These are phyloP conservation scores for Australoheros scitulus DNA, from an alignment of 2,113 vertebrate species.

Conservation along the genomic window DNA sequence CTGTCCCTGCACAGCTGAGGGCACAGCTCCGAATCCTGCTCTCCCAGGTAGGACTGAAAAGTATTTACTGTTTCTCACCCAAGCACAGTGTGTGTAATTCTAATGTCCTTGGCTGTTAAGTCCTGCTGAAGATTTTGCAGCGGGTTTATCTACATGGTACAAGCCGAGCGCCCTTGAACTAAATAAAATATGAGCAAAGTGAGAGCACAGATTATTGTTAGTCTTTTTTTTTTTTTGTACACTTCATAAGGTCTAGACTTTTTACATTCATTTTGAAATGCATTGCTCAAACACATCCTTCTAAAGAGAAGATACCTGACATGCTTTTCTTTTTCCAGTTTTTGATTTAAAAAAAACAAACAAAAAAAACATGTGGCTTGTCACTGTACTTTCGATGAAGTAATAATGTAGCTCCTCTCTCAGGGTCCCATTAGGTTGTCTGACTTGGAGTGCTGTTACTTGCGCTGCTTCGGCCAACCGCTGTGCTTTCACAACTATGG, in stretches of 20 bases:
- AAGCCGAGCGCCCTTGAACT: neutral
- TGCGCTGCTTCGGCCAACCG: slow-evolving; percentile 78
- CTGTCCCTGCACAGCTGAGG: slow-evolving; percentile 82
- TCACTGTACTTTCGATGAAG: neutral
- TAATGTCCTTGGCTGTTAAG: neutral
- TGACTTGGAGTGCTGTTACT: slow-evolving; percentile 83
- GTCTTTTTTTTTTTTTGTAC: neutral
- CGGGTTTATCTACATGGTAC: neutral
- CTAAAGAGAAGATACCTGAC: neutral
- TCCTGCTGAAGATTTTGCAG: neutral
- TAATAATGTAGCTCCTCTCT: slow-evolving; percentile 33
- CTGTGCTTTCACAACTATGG: slow-evolving; percentile 84
- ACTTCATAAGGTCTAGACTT: neutral
- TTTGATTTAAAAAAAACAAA: too few species aligned
- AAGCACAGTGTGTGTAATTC: neutral
- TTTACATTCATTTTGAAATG: neutral
- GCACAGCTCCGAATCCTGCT: slow-evolving; percentile 86
- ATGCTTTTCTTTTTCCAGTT: too few species aligned
- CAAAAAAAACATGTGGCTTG: neutral
- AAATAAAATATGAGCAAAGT: neutral
- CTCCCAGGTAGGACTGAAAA: slow-evolving; percentile 55
- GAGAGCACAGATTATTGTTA: neutral
- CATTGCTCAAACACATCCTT: too few species aligned
- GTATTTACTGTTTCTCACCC: neutral
- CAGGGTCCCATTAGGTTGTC: slow-evolving; percentile 83